Percentiles rank a stretch among this genome's conserved stretches.
These are phyloP conservation scores for Pseudomugil tenellus DNA, from an alignment of 2,797 vertebrate genomes.

Conservation along the genomic window DNA sequence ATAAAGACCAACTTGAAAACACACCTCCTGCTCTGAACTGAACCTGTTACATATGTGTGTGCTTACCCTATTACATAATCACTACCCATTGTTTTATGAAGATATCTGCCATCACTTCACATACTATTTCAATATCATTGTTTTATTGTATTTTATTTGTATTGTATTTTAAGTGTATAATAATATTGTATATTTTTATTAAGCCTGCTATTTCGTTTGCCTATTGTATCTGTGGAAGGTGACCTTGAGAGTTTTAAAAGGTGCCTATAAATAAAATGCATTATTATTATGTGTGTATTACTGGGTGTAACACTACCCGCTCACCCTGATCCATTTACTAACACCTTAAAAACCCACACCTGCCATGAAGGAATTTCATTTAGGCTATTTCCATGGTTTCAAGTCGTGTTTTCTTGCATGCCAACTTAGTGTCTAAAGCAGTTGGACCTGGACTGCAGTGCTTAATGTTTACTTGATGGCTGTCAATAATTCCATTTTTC, in stretches of 20 bases:
- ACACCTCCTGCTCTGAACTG: slow-evolving; percentile 18
- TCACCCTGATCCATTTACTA: slow-evolving; percentile 49
- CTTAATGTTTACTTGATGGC: slow-evolving; percentile 14
- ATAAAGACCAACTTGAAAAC: neutral
- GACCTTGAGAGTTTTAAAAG: too few relatives aligned
- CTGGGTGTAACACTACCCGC: slow-evolving; percentile 38
- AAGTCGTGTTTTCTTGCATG: slow-evolving; percentile 24
- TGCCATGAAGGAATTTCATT: slow-evolving; percentile 33
- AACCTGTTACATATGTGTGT: too few relatives aligned
- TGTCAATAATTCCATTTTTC: slow-evolving; percentile 21
- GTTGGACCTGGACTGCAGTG: neutral
- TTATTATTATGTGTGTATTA: slow-evolving; percentile 25
- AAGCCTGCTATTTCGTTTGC: too few relatives aligned
- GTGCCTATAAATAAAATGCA: too few relatives aligned
- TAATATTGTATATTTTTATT: too few relatives aligned
- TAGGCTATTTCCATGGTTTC: slow-evolving; percentile 40
- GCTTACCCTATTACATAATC: too few relatives aligned
- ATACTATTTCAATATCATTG: too few relatives aligned
- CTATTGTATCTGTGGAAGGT: too few relatives aligned
- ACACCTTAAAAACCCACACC: slow-evolving; percentile 41
- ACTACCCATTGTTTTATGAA: too few relatives aligned
- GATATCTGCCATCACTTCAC: too few relatives aligned
- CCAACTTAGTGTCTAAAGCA: slow-evolving; percentile 1
- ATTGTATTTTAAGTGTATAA: too few relatives aligned
- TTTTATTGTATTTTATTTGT: too few relatives aligned